These are phyloP conservation scores for Suricata suricatta DNA, from an alignment of 2,113 vertebrate genomes.

Conservation along the genomic window DNA sequence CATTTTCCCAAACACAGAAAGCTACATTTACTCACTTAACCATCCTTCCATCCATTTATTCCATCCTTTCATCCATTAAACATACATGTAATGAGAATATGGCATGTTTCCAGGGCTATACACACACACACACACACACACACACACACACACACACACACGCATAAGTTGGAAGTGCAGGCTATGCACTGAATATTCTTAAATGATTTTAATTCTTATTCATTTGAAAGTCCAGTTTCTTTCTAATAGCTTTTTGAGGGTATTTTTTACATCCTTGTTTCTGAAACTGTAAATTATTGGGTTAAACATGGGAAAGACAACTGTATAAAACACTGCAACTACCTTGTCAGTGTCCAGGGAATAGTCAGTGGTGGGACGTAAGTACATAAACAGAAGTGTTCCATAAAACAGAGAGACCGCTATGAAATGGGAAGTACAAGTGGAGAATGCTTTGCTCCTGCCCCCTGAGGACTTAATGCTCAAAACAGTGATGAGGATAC, in stretches of 20 bases:
- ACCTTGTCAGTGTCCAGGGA: conserved; percentile 50
- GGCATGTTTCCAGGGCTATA: background rate
- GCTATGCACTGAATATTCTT: background rate
- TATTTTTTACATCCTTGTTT: conserved; percentile 80
- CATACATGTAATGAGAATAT: background rate
- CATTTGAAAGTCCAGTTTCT: background rate
- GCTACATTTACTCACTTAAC: background rate
- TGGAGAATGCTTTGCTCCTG: conserved; percentile 70
- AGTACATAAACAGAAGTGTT: conserved; percentile 74
- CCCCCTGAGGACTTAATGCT: background rate
- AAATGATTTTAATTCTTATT: background rate
- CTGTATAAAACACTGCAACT: conserved; percentile 71
- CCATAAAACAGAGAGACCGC: conserved; percentile 75
- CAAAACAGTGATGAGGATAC: conserved; percentile 60
- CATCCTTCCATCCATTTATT: background rate
- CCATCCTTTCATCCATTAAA: background rate
- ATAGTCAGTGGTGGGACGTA: conserved; percentile 69
- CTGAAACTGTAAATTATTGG: conserved; percentile 81
- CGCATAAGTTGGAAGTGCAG: background rate
- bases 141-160: too few species aligned
- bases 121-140: too few species aligned
- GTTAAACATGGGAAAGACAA: conserved; percentile 80
- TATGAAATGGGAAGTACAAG: conserved; percentile 75
- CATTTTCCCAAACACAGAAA: background rate
- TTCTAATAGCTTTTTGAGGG: conserved; percentile 52